A percentile compares a stretch with the other conserved stretches of the same genome.
phyloP scores from a whole-genome alignment of 2,797 vertebrate genomes.

The Hippocampus kuda region DNA sequence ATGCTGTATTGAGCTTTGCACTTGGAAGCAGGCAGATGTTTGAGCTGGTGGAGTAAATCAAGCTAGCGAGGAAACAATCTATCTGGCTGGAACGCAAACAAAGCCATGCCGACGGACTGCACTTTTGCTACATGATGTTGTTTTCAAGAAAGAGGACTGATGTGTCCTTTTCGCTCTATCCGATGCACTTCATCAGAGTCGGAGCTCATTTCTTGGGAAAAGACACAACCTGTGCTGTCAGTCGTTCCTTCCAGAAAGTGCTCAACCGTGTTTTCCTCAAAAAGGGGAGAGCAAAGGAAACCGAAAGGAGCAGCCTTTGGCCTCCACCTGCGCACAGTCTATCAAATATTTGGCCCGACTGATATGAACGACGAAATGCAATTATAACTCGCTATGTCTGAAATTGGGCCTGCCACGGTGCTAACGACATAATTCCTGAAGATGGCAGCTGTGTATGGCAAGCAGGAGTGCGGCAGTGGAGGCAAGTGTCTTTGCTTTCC shows the following conservation, averaged over 20 bases:
- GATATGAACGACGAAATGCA: slow-evolving; percentile 66
- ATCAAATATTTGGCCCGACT: slow-evolving; percentile 62
- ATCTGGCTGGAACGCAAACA: too few relatives aligned
- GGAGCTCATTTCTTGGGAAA: slow-evolving; percentile 66
- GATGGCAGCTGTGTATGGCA: slow-evolving; percentile 53
- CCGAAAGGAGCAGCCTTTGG: slow-evolving; percentile 60
- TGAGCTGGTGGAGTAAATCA: not conserved
- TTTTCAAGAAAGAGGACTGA: not conserved
- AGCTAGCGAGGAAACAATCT: too few relatives aligned
- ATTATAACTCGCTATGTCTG: slow-evolving; percentile 69
- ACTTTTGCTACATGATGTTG: not conserved
- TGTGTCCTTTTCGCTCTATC: too few relatives aligned
- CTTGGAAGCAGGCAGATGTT: not conserved
- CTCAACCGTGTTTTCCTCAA: slow-evolving; percentile 33
- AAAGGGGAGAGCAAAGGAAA: slow-evolving; percentile 38
- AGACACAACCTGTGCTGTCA: slow-evolving; percentile 66
- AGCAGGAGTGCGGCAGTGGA: slow-evolving; percentile 35
- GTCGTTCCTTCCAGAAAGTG: slow-evolving; percentile 64
- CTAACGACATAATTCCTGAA: slow-evolving; percentile 78
- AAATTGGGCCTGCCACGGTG: slow-evolving; percentile 71
- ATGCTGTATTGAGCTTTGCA: not conserved
- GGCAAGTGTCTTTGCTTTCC: slow-evolving; percentile 51
- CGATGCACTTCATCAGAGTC: slow-evolving; percentile 42
- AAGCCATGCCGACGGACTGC: not conserved
- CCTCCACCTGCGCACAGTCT: slow-evolving; percentile 47